Percentiles rank a stretch among this genome's conserved stretches.
Conservation (phyloP, 1,140 invertebrate species). For the Portunus trituberculatus region DNA sequence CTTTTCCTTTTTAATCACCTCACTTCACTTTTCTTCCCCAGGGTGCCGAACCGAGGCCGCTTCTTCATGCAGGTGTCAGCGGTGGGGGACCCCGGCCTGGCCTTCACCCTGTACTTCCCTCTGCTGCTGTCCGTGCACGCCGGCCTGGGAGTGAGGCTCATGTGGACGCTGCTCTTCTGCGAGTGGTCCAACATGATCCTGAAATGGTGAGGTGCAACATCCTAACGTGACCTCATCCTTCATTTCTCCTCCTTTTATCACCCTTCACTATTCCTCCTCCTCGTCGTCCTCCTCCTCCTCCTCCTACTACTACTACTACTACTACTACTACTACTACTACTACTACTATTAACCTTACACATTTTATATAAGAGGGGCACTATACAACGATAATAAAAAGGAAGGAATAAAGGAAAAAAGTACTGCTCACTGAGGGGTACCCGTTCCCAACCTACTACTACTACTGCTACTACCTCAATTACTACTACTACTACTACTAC, state of each 20-base stretch:
- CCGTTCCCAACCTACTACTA: too few relatives aligned
- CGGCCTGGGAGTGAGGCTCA: conserved; percentile 45
- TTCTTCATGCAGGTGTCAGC: conserved; percentile 64
- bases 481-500: too few relatives aligned
- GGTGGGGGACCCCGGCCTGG: conserved; percentile 67
- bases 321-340: too few relatives aligned
- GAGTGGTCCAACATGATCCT: conserved; percentile 75
- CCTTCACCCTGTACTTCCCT: conserved; percentile 73
- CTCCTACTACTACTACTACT: too few relatives aligned
- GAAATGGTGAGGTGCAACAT: conserved; percentile 55
- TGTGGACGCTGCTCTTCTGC: conserved; percentile 71
- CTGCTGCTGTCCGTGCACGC: conserved; percentile 55
- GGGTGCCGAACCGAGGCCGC: conserved; percentile 27
- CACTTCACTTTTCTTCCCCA: conserved; percentile 1
- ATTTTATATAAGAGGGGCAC: too few relatives aligned
- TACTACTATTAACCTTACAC: too few relatives aligned
- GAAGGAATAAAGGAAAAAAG: background rate
- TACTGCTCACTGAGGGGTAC: too few relatives aligned
- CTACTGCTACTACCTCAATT: too few relatives aligned
- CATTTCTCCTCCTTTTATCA: background rate
- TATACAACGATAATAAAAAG: background rate
- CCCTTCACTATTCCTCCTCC: background rate
- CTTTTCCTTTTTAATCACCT: background rate
- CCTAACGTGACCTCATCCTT: background rate
- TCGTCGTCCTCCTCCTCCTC: too few relatives aligned